phyloP scores from a whole-genome alignment of 2,888 invertebrate genomes.

The Galerucella nymphaeae region DNA sequence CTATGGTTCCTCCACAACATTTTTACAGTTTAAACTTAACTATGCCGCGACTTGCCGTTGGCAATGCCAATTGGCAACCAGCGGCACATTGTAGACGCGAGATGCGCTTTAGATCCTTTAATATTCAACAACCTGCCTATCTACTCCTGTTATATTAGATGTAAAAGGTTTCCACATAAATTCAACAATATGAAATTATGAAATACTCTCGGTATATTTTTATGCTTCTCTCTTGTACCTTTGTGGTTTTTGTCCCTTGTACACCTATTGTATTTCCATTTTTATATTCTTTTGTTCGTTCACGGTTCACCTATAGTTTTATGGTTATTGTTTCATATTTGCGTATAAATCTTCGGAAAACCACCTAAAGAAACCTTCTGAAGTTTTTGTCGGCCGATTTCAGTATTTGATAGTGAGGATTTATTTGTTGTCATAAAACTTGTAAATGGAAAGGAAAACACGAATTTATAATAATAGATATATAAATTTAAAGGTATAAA shows the following conservation, averaged over 20 bases:
- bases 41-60: too few species aligned
- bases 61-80: too few species aligned
- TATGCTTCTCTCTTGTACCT: slow-evolving; percentile 12
- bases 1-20: too few species aligned
- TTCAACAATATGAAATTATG: too few species aligned
- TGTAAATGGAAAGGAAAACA: slow-evolving; percentile 8
- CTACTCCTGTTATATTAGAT: too few species aligned
- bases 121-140: too few species aligned
- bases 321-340: slow-evolving; percentile 59
- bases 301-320: slow-evolving; percentile 57
- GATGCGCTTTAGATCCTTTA: too few species aligned
- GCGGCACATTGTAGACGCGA: too few species aligned
- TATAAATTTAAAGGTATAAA: not conserved
- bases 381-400: slow-evolving; percentile 15
- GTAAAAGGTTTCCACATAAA: too few species aligned
- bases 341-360: slow-evolving; percentile 58
- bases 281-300: slow-evolving; percentile 54
- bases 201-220: slow-evolving; percentile 1
- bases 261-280: slow-evolving; percentile 51
- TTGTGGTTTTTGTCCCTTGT: slow-evolving; percentile 49
- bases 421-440: slow-evolving; percentile 18
- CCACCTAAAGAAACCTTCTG: slow-evolving; percentile 40
- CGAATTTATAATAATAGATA: slow-evolving; percentile 15
- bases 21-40: too few species aligned
- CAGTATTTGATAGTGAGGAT: slow-evolving; percentile 17